These are phyloP conservation scores for Plagodis pulveraria DNA, from an alignment of 2,888 invertebrate species.

Conservation along the genomic window DNA sequence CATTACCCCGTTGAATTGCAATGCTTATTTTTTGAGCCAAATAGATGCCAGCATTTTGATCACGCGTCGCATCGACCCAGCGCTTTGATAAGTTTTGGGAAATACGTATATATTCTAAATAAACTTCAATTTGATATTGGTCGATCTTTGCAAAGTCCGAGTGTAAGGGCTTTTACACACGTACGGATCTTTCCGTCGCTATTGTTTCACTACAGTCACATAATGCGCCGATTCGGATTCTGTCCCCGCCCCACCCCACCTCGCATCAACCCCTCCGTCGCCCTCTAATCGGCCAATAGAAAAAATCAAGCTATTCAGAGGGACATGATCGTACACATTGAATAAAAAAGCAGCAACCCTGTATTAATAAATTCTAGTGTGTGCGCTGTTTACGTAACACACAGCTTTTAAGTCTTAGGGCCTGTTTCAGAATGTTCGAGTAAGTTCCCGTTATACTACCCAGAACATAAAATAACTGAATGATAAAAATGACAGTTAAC, in stretches of 20 bases:
- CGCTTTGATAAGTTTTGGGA: too few species aligned
- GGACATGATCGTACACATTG: constrained; percentile 52
- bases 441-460: too few species aligned
- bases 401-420: too few species aligned
- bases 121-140: neutral
- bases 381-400: too few species aligned
- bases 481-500: too few species aligned
- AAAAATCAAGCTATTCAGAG: constrained; percentile 45
- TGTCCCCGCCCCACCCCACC: constrained; percentile 18
- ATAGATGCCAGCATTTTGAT: too few species aligned
- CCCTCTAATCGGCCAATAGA: constrained; percentile 40
- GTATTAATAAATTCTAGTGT: constrained; percentile 50
- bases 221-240: constrained; percentile 48
- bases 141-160: neutral
- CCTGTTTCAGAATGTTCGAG: too few species aligned
- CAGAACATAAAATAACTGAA: too few species aligned
- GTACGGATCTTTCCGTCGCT: constrained; percentile 31
- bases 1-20: too few species aligned
- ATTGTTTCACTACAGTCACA: constrained; percentile 40
- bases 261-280: constrained; percentile 18
- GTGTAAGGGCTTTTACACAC: constrained; percentile 34
- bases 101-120: neutral
- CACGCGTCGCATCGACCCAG: too few species aligned
- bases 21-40: too few species aligned
- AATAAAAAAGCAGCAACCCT: constrained; percentile 44